Evolutionary conservation across 64 coral and sea anemone genomes (phyloP).

Genomic region (Montipora efflorescens): DNA sequence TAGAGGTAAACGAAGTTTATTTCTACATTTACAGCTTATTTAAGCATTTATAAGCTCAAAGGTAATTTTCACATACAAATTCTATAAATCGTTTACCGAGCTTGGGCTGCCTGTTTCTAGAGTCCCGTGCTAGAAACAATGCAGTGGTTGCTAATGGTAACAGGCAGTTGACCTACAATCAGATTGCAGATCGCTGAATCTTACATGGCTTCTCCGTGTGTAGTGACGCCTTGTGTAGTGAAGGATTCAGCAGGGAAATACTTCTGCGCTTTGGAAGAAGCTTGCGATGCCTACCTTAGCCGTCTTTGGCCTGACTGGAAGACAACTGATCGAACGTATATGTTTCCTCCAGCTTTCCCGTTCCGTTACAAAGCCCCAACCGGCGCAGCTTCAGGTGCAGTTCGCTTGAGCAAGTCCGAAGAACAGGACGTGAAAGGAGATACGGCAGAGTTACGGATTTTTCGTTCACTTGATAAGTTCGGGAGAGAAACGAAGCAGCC

Average conservation of each 20-base stretch:
- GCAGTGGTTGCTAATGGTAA: too few relatives aligned
- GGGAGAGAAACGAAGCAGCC: constrained; percentile 57
- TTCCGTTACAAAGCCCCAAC: constrained; percentile 43
- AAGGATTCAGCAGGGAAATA: constrained; percentile 45
- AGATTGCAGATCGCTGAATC: too few relatives aligned
- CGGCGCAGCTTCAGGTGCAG: constrained; percentile 48
- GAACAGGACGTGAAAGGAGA: constrained; percentile 41
- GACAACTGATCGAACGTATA: constrained; percentile 57
- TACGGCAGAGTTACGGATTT: constrained; percentile 19
- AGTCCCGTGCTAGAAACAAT: too few relatives aligned
- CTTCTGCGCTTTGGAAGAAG: background rate
- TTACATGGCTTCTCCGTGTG: too few relatives aligned
- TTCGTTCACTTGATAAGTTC: constrained; percentile 30
- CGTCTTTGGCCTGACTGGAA: constrained; percentile 43
- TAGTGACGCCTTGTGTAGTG: constrained; percentile 6
- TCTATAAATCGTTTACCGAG: too few relatives aligned
- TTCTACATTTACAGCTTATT: too few relatives aligned
- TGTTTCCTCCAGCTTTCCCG: constrained; percentile 48
- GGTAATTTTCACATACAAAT: too few relatives aligned
- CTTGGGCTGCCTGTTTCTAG: too few relatives aligned
- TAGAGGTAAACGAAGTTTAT: too few relatives aligned
- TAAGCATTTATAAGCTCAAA: background rate
- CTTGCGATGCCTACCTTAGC: constrained; percentile 41
- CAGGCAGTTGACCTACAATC: too few relatives aligned
- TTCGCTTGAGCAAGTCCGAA: constrained; percentile 4